A percentile compares a stretch with the other conserved stretches of the same genome.
Evolutionary conservation across 2,113 vertebrate genomes (phyloP).

Genomic region (Malurus elegans): DNA sequence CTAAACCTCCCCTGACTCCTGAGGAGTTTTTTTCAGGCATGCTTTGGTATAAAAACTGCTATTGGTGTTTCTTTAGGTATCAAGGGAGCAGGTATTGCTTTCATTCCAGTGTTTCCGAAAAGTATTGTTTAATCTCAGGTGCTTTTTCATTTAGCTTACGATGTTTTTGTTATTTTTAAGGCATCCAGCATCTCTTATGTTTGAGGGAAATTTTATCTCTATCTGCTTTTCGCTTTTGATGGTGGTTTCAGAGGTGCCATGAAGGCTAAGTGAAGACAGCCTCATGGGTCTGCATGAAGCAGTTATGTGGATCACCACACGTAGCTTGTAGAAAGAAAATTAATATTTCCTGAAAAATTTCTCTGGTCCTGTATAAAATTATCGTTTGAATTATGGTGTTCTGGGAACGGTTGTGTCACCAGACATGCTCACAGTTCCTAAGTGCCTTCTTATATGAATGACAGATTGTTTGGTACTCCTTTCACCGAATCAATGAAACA

Average conservation of each 20-base stretch:
- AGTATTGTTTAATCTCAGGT: not conserved
- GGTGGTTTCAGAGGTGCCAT: not conserved
- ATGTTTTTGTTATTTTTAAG: not conserved
- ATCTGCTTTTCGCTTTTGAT: not conserved
- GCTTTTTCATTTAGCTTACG: not conserved
- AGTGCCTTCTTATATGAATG: not conserved
- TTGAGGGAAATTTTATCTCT: not conserved
- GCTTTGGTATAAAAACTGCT: not conserved
- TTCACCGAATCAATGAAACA: not conserved
- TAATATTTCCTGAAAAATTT: not conserved
- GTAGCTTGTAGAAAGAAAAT: not conserved
- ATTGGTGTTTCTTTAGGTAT: not conserved
- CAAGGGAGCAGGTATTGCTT: not conserved
- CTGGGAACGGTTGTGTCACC: not conserved
- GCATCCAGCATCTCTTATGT: rapidly evolving
- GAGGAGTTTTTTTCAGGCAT: not conserved
- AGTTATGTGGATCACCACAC: not conserved
- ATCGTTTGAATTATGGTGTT: not conserved
- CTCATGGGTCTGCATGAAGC: not conserved
- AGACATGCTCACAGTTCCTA: not conserved
- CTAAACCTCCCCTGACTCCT: not conserved
- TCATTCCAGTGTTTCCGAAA: not conserved
- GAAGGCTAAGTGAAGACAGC: not conserved
- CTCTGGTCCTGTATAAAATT: not conserved
- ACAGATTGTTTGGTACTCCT: not conserved